Evolutionary conservation across 2,113 vertebrate genomes (phyloP).

Genomic region (Tautogolabrus adspersus): DNA sequence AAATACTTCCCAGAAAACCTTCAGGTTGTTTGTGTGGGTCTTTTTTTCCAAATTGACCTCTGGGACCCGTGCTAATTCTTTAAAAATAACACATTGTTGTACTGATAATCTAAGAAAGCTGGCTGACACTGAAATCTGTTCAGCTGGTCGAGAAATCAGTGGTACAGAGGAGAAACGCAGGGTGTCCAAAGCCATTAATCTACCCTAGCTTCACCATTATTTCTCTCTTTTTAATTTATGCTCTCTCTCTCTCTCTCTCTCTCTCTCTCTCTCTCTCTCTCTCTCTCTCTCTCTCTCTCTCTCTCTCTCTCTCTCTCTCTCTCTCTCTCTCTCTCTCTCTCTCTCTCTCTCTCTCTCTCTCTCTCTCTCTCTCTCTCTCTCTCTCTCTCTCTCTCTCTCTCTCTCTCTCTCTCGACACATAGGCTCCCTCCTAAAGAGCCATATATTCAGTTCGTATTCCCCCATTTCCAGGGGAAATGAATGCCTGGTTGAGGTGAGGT

Average conservation of each 20-base stretch:
- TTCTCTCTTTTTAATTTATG: conserved; percentile 17
- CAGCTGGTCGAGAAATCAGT: conserved; percentile 28
- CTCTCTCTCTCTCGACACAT: conserved; percentile 27
- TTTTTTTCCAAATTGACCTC: conserved; percentile 34
- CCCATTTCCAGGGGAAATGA: conserved; percentile 53
- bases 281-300: conserved; percentile 1
- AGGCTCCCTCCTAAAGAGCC: conserved; percentile 48
- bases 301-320: conserved; percentile 10
- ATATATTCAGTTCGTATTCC: conserved; percentile 44
- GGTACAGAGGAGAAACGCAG: conserved; percentile 49
- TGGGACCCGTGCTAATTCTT: conserved; percentile 27
- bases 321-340: conserved; percentile 13
- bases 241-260: not conserved
- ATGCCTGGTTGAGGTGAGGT: conserved; percentile 50
- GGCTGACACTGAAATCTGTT: conserved; percentile 37
- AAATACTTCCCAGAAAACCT: conserved; percentile 4
- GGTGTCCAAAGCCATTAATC: conserved; percentile 62
- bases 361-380: conserved; percentile 2
- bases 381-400: conserved; percentile 13
- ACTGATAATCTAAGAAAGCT: conserved; percentile 40
- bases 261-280: no score
- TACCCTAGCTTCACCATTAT: conserved; percentile 24
- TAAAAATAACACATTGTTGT: conserved; percentile 25
- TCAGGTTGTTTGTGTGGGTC: conserved; percentile 9
- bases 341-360: not conserved